Conservation (phyloP, 2,113 vertebrate species). For the Ciconia boyciana region DNA sequence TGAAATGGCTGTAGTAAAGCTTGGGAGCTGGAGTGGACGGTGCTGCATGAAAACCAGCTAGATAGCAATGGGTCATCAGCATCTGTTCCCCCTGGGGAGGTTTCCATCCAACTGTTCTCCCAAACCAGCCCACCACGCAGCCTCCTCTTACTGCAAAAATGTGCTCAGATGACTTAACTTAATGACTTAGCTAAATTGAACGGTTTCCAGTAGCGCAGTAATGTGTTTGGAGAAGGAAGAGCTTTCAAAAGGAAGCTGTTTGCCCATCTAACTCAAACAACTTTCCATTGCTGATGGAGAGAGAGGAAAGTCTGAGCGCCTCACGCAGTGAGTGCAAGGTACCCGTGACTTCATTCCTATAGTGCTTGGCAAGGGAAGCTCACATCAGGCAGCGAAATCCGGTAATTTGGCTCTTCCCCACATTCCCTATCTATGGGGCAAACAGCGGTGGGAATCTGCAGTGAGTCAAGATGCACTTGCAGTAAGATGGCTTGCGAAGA, state of each 20-base stretch:
- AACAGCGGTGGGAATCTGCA: neutral
- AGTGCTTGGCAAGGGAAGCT: constrained; percentile 39
- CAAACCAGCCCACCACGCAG: constrained; percentile 37
- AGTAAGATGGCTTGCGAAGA: neutral
- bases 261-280: constrained; percentile 56
- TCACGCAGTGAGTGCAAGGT: constrained; percentile 4
- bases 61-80: constrained; percentile 15
- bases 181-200: constrained; percentile 68
- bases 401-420: neutral
- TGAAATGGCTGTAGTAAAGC: neutral
- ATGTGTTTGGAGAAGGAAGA: constrained; percentile 66
- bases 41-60: neutral
- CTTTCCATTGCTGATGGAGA: constrained; percentile 56
- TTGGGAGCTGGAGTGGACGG: neutral
- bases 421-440: constrained; percentile 4
- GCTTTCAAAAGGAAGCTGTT: constrained; percentile 47
- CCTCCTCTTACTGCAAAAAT: constrained; percentile 55
- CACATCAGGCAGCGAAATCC: constrained; percentile 9
- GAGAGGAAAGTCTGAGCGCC: constrained; percentile 52
- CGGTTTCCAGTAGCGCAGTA: constrained; percentile 69
- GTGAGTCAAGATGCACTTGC: neutral
- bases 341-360: constrained; percentile 45
- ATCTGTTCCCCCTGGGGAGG: constrained; percentile 67
- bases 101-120: constrained; percentile 58
- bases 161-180: constrained; percentile 69